Evolutionary conservation across 2,888 invertebrate genomes (phyloP).

Genomic region (Athalia circularis): DNA sequence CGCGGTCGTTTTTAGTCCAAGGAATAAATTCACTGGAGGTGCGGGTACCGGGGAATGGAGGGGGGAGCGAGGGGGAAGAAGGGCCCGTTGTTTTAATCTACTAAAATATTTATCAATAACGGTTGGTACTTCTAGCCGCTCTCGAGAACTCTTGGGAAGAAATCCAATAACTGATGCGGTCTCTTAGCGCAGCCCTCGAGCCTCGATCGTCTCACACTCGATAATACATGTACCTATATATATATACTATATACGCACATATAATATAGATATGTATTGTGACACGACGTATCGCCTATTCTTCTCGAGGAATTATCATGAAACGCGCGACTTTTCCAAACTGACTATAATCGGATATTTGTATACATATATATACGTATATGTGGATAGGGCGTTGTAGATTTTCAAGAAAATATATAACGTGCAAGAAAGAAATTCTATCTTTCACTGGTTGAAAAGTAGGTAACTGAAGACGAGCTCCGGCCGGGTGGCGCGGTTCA

Average conservation of each 20-base stretch:
- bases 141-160: slow-evolving; percentile 14
- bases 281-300: too few species aligned
- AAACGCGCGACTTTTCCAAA: slow-evolving; percentile 2
- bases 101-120: slow-evolving; percentile 6
- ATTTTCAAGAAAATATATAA: neutral
- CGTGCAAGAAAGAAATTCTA: neutral
- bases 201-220: slow-evolving; percentile 20
- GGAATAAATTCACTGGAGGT: too few species aligned
- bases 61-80: neutral
- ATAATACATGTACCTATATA: slow-evolving; percentile 1
- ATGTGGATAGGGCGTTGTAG: neutral
- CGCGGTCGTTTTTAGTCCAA: too few species aligned
- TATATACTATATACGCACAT: neutral
- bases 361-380: too few species aligned
- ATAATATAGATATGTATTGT: neutral
- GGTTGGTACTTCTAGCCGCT: neutral
- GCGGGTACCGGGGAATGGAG: neutral
- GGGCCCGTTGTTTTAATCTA: neutral
- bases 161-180: slow-evolving; percentile 7
- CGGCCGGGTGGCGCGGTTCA: slow-evolving; percentile 31
- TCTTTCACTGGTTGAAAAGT: slow-evolving; percentile 12
- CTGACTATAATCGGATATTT: too few species aligned
- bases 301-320: too few species aligned
- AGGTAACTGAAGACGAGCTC: slow-evolving; percentile 5
- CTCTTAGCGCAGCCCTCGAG: neutral